Evolutionary conservation across 30 jellyfish, hydroid and myxozoan genomes (phyloP), one percentile per base, ranked within the genome.

Genomic region (Pseudorhiza aurosa): DNA sequence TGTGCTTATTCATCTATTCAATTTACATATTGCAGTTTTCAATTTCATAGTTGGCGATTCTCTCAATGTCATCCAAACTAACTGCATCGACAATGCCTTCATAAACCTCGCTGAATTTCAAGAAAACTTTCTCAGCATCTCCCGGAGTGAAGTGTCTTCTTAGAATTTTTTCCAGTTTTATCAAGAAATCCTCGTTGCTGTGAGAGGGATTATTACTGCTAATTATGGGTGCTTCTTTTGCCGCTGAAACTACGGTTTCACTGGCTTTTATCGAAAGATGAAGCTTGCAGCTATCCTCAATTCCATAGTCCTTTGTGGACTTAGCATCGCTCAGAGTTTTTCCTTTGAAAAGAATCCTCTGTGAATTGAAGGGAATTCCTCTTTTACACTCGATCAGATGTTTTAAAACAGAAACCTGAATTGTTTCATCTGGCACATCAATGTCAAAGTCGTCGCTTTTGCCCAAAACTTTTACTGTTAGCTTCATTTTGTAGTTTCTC

Each of bases 41-140:
- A 1, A 74, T 21, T 49, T 74, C 87, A 36, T 55, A 62, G 18
- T 53, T 51, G 25, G 89, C 89, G 44, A 77, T 64, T 27, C 89
- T 77, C 27, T 77, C 89, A 27, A 77, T 31, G 46, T 77, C 89
- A 45, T 77, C 89, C 29, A 77, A 44, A 32, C 89, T 77, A 57
- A 77, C 24, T n/a, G 75, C 60, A 7, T 30, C 29, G 5, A 77
- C 42, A 63, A 77, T 51, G 27, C 26, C 39, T 42, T 28, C 49
- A 36, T 77, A 77, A 12, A 35, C 25, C 3, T 59, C 58, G 4
- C 27, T 40, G 40, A 77, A 77, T 15, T 44, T 47, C 3, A 36
- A 18, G 12, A 77, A 10, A 31, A 77, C 55, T 17, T 30, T 45
- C 8, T 62, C 72, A 22, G 76, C 80, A 45, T 77, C 89, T 11